Base-by-base conservation (phyloP, 2,888 invertebrate species). In the Drosophila rubida region DNA sequence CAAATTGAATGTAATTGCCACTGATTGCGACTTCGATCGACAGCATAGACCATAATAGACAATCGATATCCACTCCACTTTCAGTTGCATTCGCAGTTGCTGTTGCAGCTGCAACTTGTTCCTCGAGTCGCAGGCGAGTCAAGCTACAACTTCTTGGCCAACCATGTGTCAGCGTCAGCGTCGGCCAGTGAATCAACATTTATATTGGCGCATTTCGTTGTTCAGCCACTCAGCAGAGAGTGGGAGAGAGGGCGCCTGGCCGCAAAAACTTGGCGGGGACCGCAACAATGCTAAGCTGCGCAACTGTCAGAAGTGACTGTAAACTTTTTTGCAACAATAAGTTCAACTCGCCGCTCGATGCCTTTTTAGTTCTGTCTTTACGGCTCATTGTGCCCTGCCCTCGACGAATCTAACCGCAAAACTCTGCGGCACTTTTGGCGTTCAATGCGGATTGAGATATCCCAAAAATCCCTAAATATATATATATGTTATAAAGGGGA, bases 101-200 rank as follows among this genome's bases (percentile, higher is more conserved):
- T n/a, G 2, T 42, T 44, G 32, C 45, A 41, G 16, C 16, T 7
- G 25, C n/a, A 32, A 41, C n/a, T 25, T 23, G 22, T 7, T 6
- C 19, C 1, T 32, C 27, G 8, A 27, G 27, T 27, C 11, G 9
- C 19, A 27, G 9, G 8, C 27, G n/a, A 32, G 32, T 32, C 27
- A 41, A 77, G 69, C 72, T 77, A 60, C 64, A 78, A 80, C 61
- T 82, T 69, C 1, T 57, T n/a, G n/a, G 41, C n/a, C 44, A 44
- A 32, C 42, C 44, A 50, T 13, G 11, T 25, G 37, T 22, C 37
- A 39, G 30, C 30, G 19, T 72, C 75, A 77, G 80, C 30, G 19
- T 72, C 75, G 75, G 80, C 58, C 81, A 67, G 60, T 75, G 75
- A 78, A 77, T 77, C 84, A 88, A 88, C 78, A 83, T 77, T 83